Conservation (phyloP, 2,888 invertebrate genomes). For the Drosophila monieri region DNA sequence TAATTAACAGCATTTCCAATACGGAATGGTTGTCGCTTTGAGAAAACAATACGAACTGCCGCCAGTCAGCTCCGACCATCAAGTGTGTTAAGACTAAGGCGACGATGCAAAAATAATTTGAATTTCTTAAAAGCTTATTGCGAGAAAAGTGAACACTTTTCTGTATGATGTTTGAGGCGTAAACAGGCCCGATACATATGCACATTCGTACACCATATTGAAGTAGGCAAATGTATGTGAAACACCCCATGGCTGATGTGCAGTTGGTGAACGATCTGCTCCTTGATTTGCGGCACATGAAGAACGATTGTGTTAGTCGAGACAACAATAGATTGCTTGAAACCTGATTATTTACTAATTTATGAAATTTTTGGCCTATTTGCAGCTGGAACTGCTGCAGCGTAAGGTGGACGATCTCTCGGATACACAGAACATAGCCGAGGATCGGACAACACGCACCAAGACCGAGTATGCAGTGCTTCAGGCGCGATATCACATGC, state of each 20-base stretch:
- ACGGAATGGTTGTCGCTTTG: conserved; percentile 40
- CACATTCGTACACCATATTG: conserved; percentile 13
- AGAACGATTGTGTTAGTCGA: conserved; percentile 83
- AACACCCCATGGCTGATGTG: conserved; percentile 83
- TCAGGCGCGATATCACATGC: conserved; percentile 94
- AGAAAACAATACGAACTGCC: conserved; percentile 52
- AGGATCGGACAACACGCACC: conserved; percentile 94
- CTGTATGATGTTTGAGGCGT: conserved; percentile 50
- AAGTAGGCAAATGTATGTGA: conserved; percentile 82
- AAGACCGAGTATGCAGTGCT: conserved; percentile 97
- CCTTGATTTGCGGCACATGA: conserved; percentile 82
- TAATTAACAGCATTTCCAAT: conserved; percentile 60
- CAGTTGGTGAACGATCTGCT: conserved; percentile 82
- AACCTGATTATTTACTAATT: conserved; percentile 5
- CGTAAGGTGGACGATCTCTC: conserved; percentile 95
- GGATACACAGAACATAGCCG: conserved; percentile 93
- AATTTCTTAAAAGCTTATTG: conserved; percentile 28
- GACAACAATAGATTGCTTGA: not conserved
- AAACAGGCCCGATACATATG: conserved; percentile 6
- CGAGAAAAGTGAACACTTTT: not conserved
- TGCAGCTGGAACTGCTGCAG: conserved; percentile 95
- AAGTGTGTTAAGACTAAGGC: conserved; percentile 67
- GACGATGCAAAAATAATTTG: conserved; percentile 37
- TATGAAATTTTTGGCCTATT: conserved; percentile 54
- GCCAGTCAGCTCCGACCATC: conserved; percentile 63